Conservation (phyloP, 1,140 invertebrate genomes). For the Metaphire vulgaris region DNA sequence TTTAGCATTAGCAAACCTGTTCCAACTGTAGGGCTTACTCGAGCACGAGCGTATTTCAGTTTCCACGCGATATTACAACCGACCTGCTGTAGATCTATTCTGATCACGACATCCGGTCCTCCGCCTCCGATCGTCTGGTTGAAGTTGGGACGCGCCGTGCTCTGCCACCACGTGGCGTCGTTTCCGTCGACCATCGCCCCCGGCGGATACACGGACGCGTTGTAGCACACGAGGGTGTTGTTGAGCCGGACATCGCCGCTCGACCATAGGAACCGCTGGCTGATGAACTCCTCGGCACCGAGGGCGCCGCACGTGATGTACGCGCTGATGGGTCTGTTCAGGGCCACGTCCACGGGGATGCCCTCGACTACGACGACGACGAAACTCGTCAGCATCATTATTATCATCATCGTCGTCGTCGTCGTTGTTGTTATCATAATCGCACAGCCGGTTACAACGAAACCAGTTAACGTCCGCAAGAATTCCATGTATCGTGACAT, state of each 20-base stretch:
- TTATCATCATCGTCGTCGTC: too few species aligned
- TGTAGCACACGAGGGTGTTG: neutral
- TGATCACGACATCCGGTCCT: constrained; percentile 5
- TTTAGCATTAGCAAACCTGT: too few species aligned
- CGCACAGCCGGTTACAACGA: too few species aligned
- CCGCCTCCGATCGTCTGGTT: neutral
- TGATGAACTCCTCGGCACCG: constrained; percentile 11
- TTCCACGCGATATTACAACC: too few species aligned
- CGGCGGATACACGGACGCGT: constrained; percentile 6
- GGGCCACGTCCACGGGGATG: constrained; percentile 12
- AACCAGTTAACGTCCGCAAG: too few species aligned
- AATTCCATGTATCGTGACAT: too few species aligned
- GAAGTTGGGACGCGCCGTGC: constrained; percentile 11
- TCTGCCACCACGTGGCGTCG: constrained; percentile 20
- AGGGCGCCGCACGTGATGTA: constrained; percentile 5
- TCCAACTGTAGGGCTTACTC: too few species aligned
- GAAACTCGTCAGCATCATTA: too few species aligned
- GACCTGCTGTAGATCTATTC: constrained; percentile 17
- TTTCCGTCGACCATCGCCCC: constrained; percentile 15
- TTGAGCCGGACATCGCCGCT: neutral
- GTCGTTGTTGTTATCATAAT: too few species aligned
- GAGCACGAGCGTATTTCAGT: too few species aligned
- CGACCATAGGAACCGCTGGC: neutral
- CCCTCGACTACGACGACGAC: too few species aligned
- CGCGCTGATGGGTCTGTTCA: neutral